A percentile compares a stretch with the other conserved stretches of the same genome.
Conservation (phyloP, 1,140 invertebrate genomes). For the Adoxophyes honmai region DNA sequence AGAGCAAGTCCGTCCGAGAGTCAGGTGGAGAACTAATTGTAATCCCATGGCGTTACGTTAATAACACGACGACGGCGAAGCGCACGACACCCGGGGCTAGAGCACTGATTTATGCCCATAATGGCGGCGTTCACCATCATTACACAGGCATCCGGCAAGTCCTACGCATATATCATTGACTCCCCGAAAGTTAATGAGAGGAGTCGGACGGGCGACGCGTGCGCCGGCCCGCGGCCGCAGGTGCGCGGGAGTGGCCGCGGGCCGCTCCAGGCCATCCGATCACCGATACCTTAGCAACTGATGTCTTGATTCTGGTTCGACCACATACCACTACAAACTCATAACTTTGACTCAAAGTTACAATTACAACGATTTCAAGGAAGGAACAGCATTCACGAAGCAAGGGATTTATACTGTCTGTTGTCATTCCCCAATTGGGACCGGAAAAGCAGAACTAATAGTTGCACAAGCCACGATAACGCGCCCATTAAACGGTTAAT, state of each 20-base stretch:
- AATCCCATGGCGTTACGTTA: not conserved
- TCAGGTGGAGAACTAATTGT: too few species aligned
- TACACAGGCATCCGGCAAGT: conserved; percentile 60
- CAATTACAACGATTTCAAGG: too few species aligned
- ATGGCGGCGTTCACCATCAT: conserved; percentile 37
- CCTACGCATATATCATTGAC: conserved; percentile 63
- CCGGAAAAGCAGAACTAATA: too few species aligned
- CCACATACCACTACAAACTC: too few species aligned
- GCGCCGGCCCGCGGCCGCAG: conserved; percentile 32
- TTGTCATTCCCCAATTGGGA: too few species aligned
- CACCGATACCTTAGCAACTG: conserved; percentile 28
- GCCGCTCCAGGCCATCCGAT: conserved; percentile 16
- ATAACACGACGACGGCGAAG: not conserved
- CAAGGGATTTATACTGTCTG: too few species aligned
- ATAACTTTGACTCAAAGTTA: too few species aligned
- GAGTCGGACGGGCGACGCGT: conserved; percentile 35
- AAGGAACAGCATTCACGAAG: too few species aligned
- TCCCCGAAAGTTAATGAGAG: conserved; percentile 66
- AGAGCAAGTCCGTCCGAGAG: too few species aligned
- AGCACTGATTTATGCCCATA: conserved; percentile 28
- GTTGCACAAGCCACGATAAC: not conserved
- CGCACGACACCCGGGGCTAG: conserved; percentile 10
- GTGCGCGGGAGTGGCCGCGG: conserved; percentile 36
- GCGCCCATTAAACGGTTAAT: conserved; percentile 6
- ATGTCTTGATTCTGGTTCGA: conserved; percentile 35